These are phyloP conservation scores for Craniophora ligustri DNA, from an alignment of 2,888 invertebrate genomes.

Conservation along the genomic window DNA sequence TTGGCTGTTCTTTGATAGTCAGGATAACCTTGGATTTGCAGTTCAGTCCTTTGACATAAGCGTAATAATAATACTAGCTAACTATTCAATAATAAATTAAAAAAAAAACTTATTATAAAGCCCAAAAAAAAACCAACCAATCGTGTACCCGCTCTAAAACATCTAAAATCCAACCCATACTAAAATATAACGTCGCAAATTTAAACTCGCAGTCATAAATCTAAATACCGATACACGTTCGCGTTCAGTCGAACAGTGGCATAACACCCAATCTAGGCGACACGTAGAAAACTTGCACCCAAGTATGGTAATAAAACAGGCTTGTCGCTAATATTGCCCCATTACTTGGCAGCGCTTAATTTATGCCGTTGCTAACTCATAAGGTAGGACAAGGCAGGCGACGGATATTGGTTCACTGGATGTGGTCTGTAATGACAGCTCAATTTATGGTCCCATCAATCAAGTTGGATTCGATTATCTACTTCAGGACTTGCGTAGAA, in stretches of 20 bases:
- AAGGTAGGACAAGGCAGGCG: conserved; percentile 76
- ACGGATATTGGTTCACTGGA: conserved; percentile 59
- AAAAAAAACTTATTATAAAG: too few species aligned
- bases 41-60: too few species aligned
- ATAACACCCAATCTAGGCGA: conserved; percentile 47
- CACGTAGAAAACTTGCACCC: conserved; percentile 68
- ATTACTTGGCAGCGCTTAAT: conserved; percentile 82
- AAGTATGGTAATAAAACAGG: conserved; percentile 84
- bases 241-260: conserved; percentile 50
- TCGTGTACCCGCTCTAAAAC: too few species aligned
- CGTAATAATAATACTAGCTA: too few species aligned
- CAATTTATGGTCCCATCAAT: conserved; percentile 39
- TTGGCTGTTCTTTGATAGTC: too few species aligned
- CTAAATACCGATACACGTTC: conserved; percentile 48
- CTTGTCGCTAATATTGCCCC: conserved; percentile 86
- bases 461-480: conserved; percentile 22
- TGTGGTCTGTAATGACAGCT: conserved; percentile 39
- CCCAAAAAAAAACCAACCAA: too few species aligned
- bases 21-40: too few species aligned
- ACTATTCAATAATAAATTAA: too few species aligned
- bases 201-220: conserved; percentile 33
- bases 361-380: conserved; percentile 86
- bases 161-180: background rate
- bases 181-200: conserved; percentile 17
- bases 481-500: conserved; percentile 22